Evolutionary conservation across 1,140 invertebrate genomes (phyloP).

Genomic region (Batillaria attramentaria): DNA sequence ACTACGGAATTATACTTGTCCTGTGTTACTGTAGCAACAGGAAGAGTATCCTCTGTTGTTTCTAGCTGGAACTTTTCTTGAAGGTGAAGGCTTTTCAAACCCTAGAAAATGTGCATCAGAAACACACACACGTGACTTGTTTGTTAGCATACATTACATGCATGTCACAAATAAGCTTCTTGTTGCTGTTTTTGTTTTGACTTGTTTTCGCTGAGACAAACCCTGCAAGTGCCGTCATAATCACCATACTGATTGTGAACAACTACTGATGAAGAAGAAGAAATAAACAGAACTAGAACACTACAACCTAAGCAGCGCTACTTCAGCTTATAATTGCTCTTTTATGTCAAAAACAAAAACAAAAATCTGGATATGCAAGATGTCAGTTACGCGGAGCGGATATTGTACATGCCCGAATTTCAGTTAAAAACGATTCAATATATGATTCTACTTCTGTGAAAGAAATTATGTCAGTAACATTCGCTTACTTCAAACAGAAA

Average conservation of each 20-base stretch:
- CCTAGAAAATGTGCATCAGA: not conserved
- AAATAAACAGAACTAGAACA: no score
- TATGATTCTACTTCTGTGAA: not conserved
- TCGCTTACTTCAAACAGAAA: not conserved
- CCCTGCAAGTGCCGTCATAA: not conserved
- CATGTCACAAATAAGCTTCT: not conserved
- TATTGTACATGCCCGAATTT: not conserved
- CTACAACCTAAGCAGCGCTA: no score
- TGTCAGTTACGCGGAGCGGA: no score
- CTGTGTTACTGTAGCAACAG: not conserved
- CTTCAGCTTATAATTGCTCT: no score
- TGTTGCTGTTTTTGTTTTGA: not conserved
- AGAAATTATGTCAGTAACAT: not conserved
- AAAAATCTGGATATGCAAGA: no score
- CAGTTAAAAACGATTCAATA: not conserved
- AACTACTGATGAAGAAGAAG: no score
- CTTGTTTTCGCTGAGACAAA: not conserved
- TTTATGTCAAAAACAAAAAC: no score
- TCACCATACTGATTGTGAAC: not conserved
- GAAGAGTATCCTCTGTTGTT: slow-evolving; percentile 8
- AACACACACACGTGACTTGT: not conserved
- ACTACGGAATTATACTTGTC: slow-evolving; percentile 25
- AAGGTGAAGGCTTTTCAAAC: not conserved
- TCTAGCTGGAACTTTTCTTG: not conserved
- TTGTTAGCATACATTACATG: not conserved